phyloP scores from a whole-genome alignment of 2,113 vertebrate genomes.

The Leptobrachium leishanense region DNA sequence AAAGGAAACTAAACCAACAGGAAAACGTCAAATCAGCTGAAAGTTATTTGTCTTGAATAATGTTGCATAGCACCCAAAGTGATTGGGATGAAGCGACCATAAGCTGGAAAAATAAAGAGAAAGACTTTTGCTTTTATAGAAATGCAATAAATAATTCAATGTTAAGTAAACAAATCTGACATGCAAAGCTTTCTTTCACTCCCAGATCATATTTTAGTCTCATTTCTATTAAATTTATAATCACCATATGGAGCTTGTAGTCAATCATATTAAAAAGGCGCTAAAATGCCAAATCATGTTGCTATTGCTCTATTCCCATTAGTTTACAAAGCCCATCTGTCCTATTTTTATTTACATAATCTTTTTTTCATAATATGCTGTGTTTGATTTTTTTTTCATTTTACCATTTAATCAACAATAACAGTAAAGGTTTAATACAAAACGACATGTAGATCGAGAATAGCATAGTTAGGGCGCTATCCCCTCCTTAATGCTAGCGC shows the following conservation, averaged over 20 bases:
- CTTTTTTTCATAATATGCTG: background rate
- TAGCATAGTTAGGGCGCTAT: too few species aligned
- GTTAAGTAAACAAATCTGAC: slow-evolving; percentile 27
- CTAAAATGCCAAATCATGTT: slow-evolving; percentile 25
- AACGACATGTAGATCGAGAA: too few species aligned
- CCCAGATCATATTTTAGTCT: slow-evolving; percentile 15
- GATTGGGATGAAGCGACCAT: background rate
- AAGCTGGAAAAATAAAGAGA: background rate
- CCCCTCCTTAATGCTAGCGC: too few species aligned
- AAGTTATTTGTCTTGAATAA: too few species aligned
- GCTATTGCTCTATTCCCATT: background rate
- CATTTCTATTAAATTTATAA: slow-evolving; percentile 31
- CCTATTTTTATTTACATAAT: background rate
- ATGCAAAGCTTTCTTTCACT: background rate
- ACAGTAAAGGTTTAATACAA: too few species aligned
- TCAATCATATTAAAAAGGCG: slow-evolving; percentile 28
- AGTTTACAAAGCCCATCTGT: background rate
- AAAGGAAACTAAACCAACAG: too few species aligned
- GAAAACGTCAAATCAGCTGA: too few species aligned
- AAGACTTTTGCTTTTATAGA: background rate
- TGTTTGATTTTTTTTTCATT: too few species aligned
- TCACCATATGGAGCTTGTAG: slow-evolving; percentile 23
- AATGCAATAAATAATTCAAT: background rate
- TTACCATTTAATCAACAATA: too few species aligned
- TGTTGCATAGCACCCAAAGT: background rate